A percentile compares a stretch with the other conserved stretches of the same genome.
Evolutionary conservation across 2,888 invertebrate species (phyloP).

Genomic region (Bombylius discolor): DNA sequence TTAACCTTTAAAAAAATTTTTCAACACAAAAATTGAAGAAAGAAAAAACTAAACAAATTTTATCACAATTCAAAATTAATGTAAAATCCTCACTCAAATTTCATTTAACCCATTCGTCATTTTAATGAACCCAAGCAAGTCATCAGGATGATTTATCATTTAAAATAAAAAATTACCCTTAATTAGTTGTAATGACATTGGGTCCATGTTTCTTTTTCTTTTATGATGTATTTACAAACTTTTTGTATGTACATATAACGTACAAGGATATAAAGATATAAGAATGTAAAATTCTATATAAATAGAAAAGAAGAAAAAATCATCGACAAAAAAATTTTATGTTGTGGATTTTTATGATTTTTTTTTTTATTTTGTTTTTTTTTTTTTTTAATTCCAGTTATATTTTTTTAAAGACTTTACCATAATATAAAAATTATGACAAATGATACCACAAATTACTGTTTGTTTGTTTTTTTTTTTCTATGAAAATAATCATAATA

Average conservation of each 20-base stretch:
- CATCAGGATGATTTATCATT: conserved; percentile 4
- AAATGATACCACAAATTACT: background rate
- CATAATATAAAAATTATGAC: background rate
- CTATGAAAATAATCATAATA: background rate
- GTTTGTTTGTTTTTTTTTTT: background rate
- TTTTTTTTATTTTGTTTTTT: no score
- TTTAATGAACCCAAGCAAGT: conserved; percentile 6
- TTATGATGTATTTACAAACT: no score
- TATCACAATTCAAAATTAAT: conserved; percentile 6
- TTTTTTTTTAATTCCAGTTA: no score
- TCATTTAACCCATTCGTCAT: conserved; percentile 9
- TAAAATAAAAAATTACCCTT: background rate
- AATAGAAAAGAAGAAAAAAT: no score
- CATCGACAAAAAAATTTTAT: no score
- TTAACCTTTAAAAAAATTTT: no score
- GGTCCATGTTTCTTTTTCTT: background rate
- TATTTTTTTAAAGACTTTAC: no score
- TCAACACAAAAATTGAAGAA: no score
- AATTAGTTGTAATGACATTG: background rate
- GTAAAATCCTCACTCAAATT: conserved; percentile 3
- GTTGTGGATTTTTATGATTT: no score
- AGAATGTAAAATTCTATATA: no score
- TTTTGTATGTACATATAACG: no score
- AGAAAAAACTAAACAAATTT: background rate
- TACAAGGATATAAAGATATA: no score